Evolutionary conservation across 2,888 invertebrate species (phyloP).

Genomic region (Sepioteuthis lessoniana): DNA sequence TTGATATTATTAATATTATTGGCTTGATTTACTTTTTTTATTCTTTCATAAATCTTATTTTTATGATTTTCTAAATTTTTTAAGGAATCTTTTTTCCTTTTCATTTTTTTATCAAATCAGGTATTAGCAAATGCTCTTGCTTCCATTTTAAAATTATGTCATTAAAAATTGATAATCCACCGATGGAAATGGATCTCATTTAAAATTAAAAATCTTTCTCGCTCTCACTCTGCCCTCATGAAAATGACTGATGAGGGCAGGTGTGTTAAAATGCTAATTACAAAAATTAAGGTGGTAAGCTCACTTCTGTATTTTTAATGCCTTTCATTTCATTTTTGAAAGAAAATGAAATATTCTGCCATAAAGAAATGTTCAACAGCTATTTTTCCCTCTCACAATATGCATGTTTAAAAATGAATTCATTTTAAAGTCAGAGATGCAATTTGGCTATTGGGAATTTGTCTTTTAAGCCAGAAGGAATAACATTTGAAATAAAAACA

Average conservation of each 20-base stretch:
- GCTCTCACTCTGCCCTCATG: background rate
- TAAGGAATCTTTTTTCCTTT: background rate
- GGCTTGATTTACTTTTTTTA: no score
- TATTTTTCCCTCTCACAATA: background rate
- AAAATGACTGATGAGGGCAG: background rate
- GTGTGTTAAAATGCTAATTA: background rate
- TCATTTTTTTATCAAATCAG: background rate
- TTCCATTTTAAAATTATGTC: constrained; percentile 24
- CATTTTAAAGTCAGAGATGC: no score
- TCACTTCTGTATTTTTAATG: background rate
- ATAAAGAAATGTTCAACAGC: background rate
- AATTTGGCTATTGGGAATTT: no score
- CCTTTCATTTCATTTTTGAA: background rate
- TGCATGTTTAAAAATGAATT: no score
- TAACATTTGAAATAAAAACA: no score
- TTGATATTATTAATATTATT: no score
- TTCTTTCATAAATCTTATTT: no score
- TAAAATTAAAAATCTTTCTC: background rate
- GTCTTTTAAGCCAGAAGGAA: no score
- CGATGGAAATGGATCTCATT: background rate
- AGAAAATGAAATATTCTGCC: background rate
- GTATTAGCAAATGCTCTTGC: background rate
- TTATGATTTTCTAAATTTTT: no score
- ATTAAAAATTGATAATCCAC: background rate
- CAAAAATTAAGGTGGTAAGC: constrained; percentile 8